Base-by-base conservation (phyloP, 2,113 vertebrate genomes). In the Lipotes vexillifer region DNA sequence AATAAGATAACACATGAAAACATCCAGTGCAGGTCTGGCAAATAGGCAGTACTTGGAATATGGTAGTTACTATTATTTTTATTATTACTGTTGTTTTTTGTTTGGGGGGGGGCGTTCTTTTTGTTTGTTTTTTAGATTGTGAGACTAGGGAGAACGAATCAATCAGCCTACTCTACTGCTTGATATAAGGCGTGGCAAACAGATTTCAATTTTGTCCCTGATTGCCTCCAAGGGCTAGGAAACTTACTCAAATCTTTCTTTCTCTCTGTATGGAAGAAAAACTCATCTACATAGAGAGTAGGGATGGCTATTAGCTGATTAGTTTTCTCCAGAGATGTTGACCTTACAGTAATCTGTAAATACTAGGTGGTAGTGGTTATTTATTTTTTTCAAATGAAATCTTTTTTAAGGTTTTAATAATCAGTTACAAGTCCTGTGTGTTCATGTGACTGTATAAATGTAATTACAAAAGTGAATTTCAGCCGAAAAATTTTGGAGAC, bases 331-430 rank as follows among this genome's bases (percentile, higher is more conserved):
- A 91, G 63, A 88, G 36, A 85, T 75, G 38, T 86, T 91, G 52
- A 75, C n/a, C 14, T 90, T 96, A 96, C 31, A 77, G 31, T 88
- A 82, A 96, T 94, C 55, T 95, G 68, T 93, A 97, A 94, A 84
- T 96, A 91, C 27, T 81, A 25, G 10, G 15, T 77, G 12, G 59
- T 57, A 4, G 31, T 80, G 4, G 21, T 75, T 78, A 92, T 82
- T 89, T 93, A 83, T 95, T 72, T 93, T 66, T 29, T 94, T 84
- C 52, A 74, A 72, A n/a, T 93, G 36, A 97, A 97, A 78, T 2
- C 21, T 83, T 97, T 94, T 72, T 92, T 96, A 87, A 18, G 5
- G 7, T 83, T 89, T 94, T 93, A 89, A 68, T 81, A 65, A 88
- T 88, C n/a, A 72, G 11, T 69, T 88, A 97, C 65, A 94, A 95